phyloP scores from a whole-genome alignment of 2,888 invertebrate species.

The Priocnemis perturbator region DNA sequence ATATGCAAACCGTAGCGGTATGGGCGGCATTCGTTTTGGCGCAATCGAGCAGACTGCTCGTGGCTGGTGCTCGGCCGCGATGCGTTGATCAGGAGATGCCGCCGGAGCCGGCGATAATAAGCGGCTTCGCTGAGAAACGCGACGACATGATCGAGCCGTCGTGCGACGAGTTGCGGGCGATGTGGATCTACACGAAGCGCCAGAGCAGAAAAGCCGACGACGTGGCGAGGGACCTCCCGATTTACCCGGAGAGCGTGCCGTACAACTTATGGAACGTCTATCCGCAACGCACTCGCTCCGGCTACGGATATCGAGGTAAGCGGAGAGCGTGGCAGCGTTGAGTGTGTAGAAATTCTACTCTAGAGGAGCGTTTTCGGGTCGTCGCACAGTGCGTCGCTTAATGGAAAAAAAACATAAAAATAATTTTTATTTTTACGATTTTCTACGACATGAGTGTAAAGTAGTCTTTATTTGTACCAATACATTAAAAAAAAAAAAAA shows the following conservation, averaged over 20 bases:
- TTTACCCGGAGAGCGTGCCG: conserved; percentile 82
- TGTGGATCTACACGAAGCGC: conserved; percentile 94
- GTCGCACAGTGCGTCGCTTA: no score
- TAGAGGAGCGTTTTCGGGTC: no score
- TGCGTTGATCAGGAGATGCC: conserved; percentile 54
- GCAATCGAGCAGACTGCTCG: conserved; percentile 57
- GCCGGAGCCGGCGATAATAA: conserved; percentile 37
- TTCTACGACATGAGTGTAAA: no score
- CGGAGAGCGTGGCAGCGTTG: background rate
- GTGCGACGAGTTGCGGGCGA: conserved; percentile 90
- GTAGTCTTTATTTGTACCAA: no score
- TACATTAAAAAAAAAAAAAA: no score
- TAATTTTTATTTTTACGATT: no score
- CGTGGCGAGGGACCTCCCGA: conserved; percentile 66
- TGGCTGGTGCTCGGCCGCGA: conserved; percentile 49
- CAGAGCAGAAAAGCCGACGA: conserved; percentile 92
- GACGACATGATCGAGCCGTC: conserved; percentile 82
- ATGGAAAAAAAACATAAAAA: no score
- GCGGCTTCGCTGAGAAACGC: conserved; percentile 54
- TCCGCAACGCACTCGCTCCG: conserved; percentile 63
- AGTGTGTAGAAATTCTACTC: no score
- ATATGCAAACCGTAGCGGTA: conserved; percentile 62
- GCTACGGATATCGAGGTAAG: conserved; percentile 66
- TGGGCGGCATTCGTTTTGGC: conserved; percentile 62
- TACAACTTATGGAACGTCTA: conserved; percentile 89